Conservation (phyloP, 2,888 invertebrate genomes). For the Tortricodes alternella region DNA sequence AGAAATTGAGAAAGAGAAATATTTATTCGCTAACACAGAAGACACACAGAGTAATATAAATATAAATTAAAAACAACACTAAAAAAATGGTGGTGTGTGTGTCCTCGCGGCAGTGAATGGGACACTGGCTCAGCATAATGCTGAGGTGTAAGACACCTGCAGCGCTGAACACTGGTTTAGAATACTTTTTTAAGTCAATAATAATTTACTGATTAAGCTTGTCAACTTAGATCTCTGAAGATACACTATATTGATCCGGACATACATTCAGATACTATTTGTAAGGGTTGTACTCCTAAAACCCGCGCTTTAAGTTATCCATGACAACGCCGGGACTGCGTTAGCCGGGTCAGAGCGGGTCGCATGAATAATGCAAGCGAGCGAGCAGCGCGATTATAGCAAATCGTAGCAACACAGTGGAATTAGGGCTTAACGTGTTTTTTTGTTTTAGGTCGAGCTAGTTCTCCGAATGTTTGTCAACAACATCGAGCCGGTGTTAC, state of each 20-base stretch:
- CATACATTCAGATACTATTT: slow-evolving; percentile 7
- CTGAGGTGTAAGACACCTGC: no score
- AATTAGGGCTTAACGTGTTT: slow-evolving; percentile 1
- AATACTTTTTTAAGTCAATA: no score
- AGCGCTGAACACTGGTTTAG: no score
- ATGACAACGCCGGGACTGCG: slow-evolving; percentile 8
- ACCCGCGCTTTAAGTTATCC: slow-evolving; percentile 2
- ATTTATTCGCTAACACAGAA: no score
- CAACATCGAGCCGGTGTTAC: no score
- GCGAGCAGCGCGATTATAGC: slow-evolving; percentile 6
- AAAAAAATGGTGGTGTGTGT: no score
- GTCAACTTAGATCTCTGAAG: neutral
- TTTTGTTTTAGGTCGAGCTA: neutral
- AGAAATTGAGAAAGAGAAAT: no score
- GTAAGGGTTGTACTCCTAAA: slow-evolving; percentile 1
- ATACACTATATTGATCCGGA: neutral
- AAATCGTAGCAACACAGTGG: slow-evolving; percentile 7
- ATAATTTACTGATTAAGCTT: neutral
- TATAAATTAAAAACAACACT: no score
- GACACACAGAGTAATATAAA: no score
- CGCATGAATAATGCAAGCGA: slow-evolving; percentile 14
- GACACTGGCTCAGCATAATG: no score
- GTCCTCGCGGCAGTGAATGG: no score
- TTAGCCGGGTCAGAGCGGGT: neutral
- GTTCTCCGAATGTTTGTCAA: no score